Evolutionary conservation across 2,888 invertebrate species (phyloP).

Genomic region (Eupithecia subumbrata): DNA sequence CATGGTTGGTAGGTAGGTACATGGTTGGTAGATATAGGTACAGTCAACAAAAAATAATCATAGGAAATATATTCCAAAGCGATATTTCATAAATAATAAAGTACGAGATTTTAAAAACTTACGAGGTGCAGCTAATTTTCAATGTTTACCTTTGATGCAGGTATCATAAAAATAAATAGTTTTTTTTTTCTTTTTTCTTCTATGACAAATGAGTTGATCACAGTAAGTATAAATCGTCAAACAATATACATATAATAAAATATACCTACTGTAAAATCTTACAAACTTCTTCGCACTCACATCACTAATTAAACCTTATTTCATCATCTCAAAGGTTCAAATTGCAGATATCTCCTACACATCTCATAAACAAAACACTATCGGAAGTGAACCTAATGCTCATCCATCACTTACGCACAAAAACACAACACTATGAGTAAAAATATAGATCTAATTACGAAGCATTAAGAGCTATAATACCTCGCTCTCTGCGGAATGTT

Average conservation of each 20-base stretch:
- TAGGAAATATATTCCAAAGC: neutral
- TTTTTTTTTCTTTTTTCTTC: no score
- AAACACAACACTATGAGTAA: neutral
- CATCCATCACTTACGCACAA: neutral
- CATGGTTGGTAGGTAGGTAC: no score
- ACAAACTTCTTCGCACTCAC: neutral
- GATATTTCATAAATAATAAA: no score
- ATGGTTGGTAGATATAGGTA: no score
- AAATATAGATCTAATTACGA: neutral
- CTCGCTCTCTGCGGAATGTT: constrained; percentile 5
- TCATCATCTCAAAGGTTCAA: neutral
- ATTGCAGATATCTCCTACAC: neutral
- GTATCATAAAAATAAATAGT: no score
- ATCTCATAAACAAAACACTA: neutral
- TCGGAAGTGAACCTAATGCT: neutral
- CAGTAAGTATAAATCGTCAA: no score
- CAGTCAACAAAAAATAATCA: neutral
- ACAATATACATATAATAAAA: no score
- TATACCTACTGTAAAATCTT: neutral
- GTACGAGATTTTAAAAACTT: no score
- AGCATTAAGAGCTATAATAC: constrained; percentile 18
- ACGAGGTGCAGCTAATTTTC: no score
- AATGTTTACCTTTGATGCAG: no score
- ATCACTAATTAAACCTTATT: neutral
- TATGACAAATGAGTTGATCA: no score